Base-by-base conservation (phyloP, 2,113 vertebrate genomes). In the Poeciliopsis retropinna region DNA sequence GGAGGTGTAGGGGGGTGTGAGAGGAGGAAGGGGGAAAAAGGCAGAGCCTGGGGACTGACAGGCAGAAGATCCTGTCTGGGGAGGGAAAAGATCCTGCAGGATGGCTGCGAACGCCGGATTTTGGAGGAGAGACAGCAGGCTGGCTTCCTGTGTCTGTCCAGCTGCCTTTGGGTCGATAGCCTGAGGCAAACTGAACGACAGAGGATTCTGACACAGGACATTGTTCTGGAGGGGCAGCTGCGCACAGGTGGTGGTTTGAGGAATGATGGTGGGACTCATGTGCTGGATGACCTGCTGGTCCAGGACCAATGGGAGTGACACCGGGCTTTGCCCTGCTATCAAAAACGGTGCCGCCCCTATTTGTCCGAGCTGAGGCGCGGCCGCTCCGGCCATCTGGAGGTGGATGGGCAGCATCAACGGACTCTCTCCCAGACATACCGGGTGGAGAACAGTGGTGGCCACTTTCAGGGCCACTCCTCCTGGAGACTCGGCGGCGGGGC, bases 261-360 rank as follows among this genome's bases (percentile, higher is more conserved):
- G 95, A 73, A 98, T 92, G 67, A 96, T 92, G 1, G 96, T 94
- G 0, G 97, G 96, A 86, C 94, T 96, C 87, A 98, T 93, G 91
- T 99, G 98, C 92, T 99, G 98, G 87, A 99, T 93, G 78, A 98
- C 95, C 22, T 99, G 98, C 90, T 98, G 98, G 88, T 99, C 98
- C 90, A 99, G 80, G 82, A 99, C 95, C 62, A 99, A 92, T 0
- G 97, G 97, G 70, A 99, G 91, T 1, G 97, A 97, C 11, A 99
- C 92, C 0, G 97, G 96, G 44, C 95, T 97, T 86, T 98, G 96
- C 2, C 95, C 94, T 0, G 97, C 95, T 93, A 99, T 96, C 71
- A 99, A 93, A 29, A 97, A 99, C 0, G 98, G 96, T 1, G 97
- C 91, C 11, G 94, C 91, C 22, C 91, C 93, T 37, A 94, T 89